Conservation (phyloP, 2,113 vertebrate species). For the Rhipidura dahli region DNA sequence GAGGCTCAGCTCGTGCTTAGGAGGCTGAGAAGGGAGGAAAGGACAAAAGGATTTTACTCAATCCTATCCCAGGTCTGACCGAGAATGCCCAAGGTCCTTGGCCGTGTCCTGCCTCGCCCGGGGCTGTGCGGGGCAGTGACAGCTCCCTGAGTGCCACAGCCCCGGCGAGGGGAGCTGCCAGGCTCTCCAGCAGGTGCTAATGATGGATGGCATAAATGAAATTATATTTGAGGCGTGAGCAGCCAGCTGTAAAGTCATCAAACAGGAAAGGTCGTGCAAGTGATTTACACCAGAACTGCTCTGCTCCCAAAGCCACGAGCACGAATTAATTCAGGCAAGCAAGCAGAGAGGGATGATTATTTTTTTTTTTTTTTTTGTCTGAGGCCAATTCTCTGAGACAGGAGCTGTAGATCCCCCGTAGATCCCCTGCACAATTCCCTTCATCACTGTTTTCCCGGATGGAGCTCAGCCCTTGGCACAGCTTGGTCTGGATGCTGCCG, state of each 20-base stretch:
- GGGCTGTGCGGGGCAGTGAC: neutral
- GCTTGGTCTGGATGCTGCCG: neutral
- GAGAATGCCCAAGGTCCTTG: neutral
- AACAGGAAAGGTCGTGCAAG: neutral
- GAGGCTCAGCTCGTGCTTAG: neutral
- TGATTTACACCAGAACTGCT: conserved; percentile 4
- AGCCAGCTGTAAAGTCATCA: conserved; percentile 26
- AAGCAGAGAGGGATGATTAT: neutral
- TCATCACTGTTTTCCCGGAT: neutral
- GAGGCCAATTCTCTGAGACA: neutral
- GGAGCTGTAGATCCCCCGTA: neutral
- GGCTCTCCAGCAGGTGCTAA: neutral
- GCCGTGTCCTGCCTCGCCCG: accelerated
- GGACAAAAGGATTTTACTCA: neutral
- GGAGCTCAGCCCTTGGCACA: neutral
- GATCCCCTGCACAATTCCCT: neutral
- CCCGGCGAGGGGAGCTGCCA: neutral
- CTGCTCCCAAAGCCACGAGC: neutral
- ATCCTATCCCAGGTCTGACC: accelerated
- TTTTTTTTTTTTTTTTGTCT: neutral
- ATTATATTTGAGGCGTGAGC: neutral
- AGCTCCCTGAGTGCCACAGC: neutral
- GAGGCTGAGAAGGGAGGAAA: neutral
- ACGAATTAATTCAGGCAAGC: neutral
- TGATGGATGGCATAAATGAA: conserved; percentile 17